Evolutionary conservation across 2,113 vertebrate species (phyloP).

Genomic region (Microcebus murinus): DNA sequence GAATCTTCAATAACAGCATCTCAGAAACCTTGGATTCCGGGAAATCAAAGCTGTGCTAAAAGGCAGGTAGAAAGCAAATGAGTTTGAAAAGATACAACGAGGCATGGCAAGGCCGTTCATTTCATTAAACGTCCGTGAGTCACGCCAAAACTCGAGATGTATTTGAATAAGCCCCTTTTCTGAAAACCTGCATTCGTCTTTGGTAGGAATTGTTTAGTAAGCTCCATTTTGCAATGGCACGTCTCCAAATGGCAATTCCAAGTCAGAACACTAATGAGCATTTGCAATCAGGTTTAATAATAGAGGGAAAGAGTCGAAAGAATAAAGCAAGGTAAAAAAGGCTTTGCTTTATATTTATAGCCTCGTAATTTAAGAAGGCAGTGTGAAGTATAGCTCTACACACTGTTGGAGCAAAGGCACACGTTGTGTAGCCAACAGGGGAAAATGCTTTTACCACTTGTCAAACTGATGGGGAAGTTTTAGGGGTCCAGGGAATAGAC

Average conservation of each 20-base stretch:
- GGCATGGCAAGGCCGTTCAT: not conserved
- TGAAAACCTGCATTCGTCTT: not conserved
- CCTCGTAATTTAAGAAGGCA: not conserved
- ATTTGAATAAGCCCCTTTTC: not conserved
- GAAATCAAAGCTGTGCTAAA: not conserved
- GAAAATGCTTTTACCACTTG: not conserved
- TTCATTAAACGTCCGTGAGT: not conserved
- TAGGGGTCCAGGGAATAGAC: not conserved
- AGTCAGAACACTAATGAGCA: not conserved
- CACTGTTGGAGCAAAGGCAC: not conserved
- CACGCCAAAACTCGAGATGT: not conserved
- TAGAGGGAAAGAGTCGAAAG: not conserved
- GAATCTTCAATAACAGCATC: not conserved
- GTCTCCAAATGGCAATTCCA: not conserved
- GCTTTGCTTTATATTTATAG: not conserved
- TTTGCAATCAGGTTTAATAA: not conserved
- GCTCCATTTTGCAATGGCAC: not conserved
- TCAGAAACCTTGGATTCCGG: not conserved
- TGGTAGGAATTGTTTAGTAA: not conserved
- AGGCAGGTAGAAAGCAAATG: accelerated
- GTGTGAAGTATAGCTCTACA: accelerated
- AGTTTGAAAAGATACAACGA: not conserved
- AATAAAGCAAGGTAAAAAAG: not conserved
- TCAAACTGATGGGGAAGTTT: not conserved
- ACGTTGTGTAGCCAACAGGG: not conserved